These are phyloP conservation scores for Drosophila parvula DNA, from an alignment of 1,140 invertebrate genomes.

Conservation along the genomic window DNA sequence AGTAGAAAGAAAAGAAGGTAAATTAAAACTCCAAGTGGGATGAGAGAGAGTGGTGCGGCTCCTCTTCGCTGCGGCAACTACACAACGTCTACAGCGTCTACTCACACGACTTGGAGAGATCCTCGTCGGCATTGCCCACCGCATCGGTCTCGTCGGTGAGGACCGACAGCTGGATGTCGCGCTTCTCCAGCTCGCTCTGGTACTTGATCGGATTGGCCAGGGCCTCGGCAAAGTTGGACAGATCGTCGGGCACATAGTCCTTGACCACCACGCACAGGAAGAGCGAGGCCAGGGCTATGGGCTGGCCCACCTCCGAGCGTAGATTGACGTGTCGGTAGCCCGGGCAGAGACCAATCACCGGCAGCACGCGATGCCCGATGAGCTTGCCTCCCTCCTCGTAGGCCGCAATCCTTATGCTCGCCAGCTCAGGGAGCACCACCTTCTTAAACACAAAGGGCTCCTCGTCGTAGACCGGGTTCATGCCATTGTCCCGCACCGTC, in stretches of 20 bases:
- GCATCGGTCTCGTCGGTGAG: constrained; percentile 92
- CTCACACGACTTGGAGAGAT: constrained; percentile 83
- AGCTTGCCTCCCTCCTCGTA: constrained; percentile 98
- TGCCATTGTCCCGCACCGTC: constrained; percentile 97
- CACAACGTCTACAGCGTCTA: constrained; percentile 7
- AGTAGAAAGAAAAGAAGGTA: constrained; percentile 77
- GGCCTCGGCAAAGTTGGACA: constrained; percentile 97
- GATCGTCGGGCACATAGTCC: constrained; percentile 98
- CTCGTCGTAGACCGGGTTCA: constrained; percentile 98
- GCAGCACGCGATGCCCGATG: constrained; percentile 97
- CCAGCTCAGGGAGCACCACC: constrained; percentile 98
- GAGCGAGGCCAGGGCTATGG: constrained; percentile 93
- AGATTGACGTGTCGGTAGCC: constrained; percentile 95
- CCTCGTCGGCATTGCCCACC: constrained; percentile 83
- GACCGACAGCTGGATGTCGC: constrained; percentile 94
- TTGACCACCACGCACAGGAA: constrained; percentile 97
- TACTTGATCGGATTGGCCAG: constrained; percentile 99
- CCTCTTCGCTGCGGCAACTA: neutral
- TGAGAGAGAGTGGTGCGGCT: constrained; percentile 16
- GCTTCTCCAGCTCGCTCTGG: constrained; percentile 96
- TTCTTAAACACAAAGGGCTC: constrained; percentile 99
- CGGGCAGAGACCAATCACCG: constrained; percentile 97
- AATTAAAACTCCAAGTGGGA: constrained; percentile 69
- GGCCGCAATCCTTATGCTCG: constrained; percentile 96
- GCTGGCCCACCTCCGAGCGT: constrained; percentile 97